A percentile compares a stretch with the other conserved stretches of the same genome.
Evolutionary conservation across 2,888 invertebrate species (phyloP).

Genomic region (Schizaphis graminum): DNA sequence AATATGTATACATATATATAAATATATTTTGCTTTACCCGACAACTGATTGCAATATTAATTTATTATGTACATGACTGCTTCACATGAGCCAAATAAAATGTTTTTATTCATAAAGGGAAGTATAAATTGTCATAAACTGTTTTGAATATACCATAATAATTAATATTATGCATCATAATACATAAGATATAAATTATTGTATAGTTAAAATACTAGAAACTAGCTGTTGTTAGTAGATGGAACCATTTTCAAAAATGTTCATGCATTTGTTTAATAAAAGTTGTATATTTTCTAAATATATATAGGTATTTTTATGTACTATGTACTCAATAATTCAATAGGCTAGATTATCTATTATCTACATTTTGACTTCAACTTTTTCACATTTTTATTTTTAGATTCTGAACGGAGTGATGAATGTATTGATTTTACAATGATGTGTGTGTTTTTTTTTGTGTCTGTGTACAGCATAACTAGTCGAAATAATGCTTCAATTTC

Average conservation of each 20-base stretch:
- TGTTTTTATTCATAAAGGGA: not conserved
- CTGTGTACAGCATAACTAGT: no score
- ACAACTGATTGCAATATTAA: slow-evolving; percentile 16
- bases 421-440: no score
- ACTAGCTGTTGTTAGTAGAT: not conserved
- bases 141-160: not conserved
- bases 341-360: not conserved
- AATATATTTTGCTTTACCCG: not conserved
- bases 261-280: not conserved
- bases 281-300: not conserved
- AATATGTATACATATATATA: not conserved
- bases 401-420: no score
- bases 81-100: not conserved
- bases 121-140: not conserved
- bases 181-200: not conserved
- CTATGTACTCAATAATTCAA: not conserved
- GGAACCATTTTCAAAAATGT: not conserved
- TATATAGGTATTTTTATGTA: no score
- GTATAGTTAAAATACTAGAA: not conserved
- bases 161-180: not conserved
- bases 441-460: no score
- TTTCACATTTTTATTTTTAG: no score
- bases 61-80: not conserved
- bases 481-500: no score
- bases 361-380: not conserved